Base-by-base conservation (phyloP, 2,797 vertebrate genomes). In the Enteromius viviparus region DNA sequence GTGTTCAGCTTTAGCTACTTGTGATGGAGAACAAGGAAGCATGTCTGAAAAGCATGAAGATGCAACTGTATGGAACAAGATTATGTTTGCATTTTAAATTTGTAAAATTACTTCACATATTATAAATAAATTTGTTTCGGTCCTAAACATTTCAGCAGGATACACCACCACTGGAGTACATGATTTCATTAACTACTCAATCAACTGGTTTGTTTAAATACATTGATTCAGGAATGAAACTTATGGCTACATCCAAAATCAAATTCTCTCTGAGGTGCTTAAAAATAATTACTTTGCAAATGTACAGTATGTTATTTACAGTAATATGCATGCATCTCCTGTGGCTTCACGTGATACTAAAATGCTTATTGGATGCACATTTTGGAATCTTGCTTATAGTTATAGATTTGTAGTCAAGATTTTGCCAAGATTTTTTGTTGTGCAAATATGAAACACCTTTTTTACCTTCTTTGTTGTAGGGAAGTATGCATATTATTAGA, bases 211-310 rank as follows among this genome's bases (percentile, higher is more conserved):
- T 12, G n/a, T 47, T 45, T 14, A 71, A 71, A 47, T 71, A 0
- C 26, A 71, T 23, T 71, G 1, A 71, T 29, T 47, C 42, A 47
- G 23, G 14, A 71, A 10, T 1, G 3, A 47, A 71, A 69, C 66
- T 0, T 29, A 3, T 19, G 23, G 69, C 42, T 47, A 17, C 6
- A 2, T 32, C 26, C 26, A 3, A 64, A 64, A 64, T 64, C 5
- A 23, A 6, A 1, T 68, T 19, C 37, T 40, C 65, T n/a, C 6
- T 26, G 3, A 70, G 12, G 40, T 26, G 8, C n/a, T 53, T 53
- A 55, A n/a, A 55, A 55, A 55, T n/a, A n/a, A 55, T 55, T n/a
- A 55, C 53, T n/a, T n/a, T 55, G 51, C 51, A 55, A n/a, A 53
- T 53, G 19, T n/a, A 53, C 40, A 1, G 40, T 40, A 40, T 53